Percentiles rank a stretch among this genome's conserved stretches.
Conservation (phyloP, 2,888 invertebrate genomes). For the Volucella zonaria region DNA sequence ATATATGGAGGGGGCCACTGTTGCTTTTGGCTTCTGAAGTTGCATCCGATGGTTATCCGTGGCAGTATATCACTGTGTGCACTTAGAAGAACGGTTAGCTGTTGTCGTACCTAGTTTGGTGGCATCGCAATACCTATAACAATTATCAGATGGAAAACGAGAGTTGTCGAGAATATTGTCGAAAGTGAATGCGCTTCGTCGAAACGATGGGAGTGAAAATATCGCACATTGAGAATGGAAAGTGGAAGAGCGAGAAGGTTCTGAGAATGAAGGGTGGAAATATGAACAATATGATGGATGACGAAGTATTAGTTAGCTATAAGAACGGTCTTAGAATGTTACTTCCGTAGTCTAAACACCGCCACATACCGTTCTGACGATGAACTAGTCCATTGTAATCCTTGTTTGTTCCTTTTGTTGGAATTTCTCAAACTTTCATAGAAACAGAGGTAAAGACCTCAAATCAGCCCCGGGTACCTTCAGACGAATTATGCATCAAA, state of each 20-base stretch:
- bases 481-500: too few species aligned
- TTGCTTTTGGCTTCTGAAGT: conserved; percentile 31
- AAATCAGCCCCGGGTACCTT: too few species aligned
- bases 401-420: too few species aligned
- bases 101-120: conserved; percentile 26
- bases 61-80: conserved; percentile 51
- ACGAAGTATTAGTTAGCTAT: too few species aligned
- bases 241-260: neutral
- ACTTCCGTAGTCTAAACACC: too few species aligned
- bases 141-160: conserved; percentile 68
- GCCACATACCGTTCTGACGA: too few species aligned
- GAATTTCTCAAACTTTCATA: too few species aligned
- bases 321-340: too few species aligned
- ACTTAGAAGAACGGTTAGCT: conserved; percentile 52
- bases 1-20: conserved; percentile 59
- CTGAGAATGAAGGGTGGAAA: neutral
- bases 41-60: conserved; percentile 50
- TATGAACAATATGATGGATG: neutral
- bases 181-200: conserved; percentile 61
- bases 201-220: conserved; percentile 51
- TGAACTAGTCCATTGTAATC: too few species aligned
- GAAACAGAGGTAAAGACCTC: too few species aligned
- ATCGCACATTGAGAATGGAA: neutral
- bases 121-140: conserved; percentile 25
- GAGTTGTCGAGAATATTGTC: conserved; percentile 45